Percentiles rank a stretch among this genome's conserved stretches.
Conservation (phyloP, 2,888 invertebrate genomes). For the Drosophila mimica region DNA sequence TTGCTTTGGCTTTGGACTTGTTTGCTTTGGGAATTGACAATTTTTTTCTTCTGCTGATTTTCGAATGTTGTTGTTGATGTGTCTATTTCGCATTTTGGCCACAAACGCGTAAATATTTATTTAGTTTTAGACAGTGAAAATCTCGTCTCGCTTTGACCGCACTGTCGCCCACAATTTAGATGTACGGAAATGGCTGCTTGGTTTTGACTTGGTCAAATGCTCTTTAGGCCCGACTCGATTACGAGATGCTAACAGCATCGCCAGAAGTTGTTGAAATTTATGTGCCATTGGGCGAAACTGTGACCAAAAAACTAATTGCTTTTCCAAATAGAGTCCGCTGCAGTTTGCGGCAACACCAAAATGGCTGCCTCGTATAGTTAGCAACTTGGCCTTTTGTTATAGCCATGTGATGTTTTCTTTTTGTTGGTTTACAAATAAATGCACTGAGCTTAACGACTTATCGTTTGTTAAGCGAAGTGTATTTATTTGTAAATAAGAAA, state of each 20-base stretch:
- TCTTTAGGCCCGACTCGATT: constrained; percentile 51
- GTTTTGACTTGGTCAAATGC: constrained; percentile 42
- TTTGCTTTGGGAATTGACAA: constrained; percentile 72
- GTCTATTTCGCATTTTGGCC: constrained; percentile 66
- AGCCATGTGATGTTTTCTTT: constrained; percentile 32
- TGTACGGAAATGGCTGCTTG: constrained; percentile 68
- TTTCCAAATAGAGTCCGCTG: constrained; percentile 76
- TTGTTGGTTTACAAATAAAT: constrained; percentile 33
- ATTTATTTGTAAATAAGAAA: neutral
- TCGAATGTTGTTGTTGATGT: constrained; percentile 26
- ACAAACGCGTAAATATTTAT: constrained; percentile 79
- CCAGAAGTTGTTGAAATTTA: constrained; percentile 69
- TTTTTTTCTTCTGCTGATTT: constrained; percentile 9
- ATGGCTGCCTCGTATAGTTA: constrained; percentile 54
- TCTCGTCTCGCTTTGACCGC: constrained; percentile 38
- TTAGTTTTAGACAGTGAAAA: constrained; percentile 64
- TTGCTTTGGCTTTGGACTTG: constrained; percentile 70
- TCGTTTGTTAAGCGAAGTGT: neutral
- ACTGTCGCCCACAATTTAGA: constrained; percentile 61
- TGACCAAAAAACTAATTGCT: constrained; percentile 76
- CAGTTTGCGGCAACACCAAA: constrained; percentile 59
- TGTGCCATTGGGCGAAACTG: constrained; percentile 65
- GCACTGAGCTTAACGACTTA: constrained; percentile 29
- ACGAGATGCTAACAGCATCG: constrained; percentile 50
- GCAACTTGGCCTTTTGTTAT: constrained; percentile 68